Conservation (phyloP, 1,140 invertebrate genomes). For the Drosophila navojoa region DNA sequence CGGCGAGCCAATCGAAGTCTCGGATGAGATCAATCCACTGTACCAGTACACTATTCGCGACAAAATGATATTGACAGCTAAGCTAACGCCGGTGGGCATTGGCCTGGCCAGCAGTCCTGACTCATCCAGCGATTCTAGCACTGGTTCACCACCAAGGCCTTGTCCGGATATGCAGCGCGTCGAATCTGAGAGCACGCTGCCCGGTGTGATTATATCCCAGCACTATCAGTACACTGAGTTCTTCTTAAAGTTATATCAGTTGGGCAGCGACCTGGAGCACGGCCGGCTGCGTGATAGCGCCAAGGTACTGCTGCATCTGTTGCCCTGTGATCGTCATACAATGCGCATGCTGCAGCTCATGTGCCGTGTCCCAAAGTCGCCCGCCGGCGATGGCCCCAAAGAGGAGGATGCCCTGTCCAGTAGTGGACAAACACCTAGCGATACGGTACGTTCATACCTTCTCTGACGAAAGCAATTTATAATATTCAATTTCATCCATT, state of each 20-base stretch:
- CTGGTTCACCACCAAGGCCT: conserved; percentile 91
- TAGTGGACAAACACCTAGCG: conserved; percentile 35
- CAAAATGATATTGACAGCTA: conserved; percentile 96
- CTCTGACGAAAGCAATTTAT: not conserved
- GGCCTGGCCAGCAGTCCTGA: conserved; percentile 94
- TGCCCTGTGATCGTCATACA: conserved; percentile 93
- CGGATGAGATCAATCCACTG: conserved; percentile 94
- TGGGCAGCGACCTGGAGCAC: conserved; percentile 92
- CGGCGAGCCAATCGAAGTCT: conserved; percentile 93
- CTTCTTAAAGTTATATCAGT: conserved; percentile 95
- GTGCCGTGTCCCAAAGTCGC: conserved; percentile 82
- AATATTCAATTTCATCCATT: not conserved
- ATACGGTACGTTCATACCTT: conserved; percentile 8
- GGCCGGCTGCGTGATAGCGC: conserved; percentile 93
- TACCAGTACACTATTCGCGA: conserved; percentile 94
- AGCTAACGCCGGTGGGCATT: conserved; percentile 91
- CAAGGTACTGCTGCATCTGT: conserved; percentile 92
- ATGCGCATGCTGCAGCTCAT: conserved; percentile 87
- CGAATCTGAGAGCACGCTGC: conserved; percentile 94
- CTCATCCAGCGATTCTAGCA: conserved; percentile 85
- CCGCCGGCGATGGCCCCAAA: conserved; percentile 42
- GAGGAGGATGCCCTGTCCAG: conserved; percentile 45
- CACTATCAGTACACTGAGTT: conserved; percentile 93
- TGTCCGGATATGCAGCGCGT: conserved; percentile 87
- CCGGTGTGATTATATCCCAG: conserved; percentile 94